Conservation (phyloP, 2,888 invertebrate genomes). For the Cantharis rufa region DNA sequence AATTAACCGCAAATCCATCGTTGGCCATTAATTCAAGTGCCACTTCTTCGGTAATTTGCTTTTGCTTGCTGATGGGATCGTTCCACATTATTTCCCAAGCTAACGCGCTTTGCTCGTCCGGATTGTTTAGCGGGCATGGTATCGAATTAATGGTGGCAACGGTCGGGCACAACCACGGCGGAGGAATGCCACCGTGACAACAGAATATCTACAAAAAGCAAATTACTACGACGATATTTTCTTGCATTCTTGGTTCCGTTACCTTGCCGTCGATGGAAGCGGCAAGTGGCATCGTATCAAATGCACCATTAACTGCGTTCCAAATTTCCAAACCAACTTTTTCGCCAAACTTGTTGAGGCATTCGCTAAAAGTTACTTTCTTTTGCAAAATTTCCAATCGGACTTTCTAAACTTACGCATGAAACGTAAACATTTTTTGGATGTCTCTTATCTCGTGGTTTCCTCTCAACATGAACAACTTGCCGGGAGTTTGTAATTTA, state of each 20-base stretch:
- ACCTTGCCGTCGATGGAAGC: constrained; percentile 75
- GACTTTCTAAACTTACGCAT: constrained; percentile 57
- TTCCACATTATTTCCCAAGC: constrained; percentile 84
- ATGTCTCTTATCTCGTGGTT: constrained; percentile 78
- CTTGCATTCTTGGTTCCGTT: neutral
- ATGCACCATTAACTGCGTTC: constrained; percentile 71
- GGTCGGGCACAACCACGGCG: constrained; percentile 67
- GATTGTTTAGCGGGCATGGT: constrained; percentile 66
- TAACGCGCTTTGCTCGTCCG: constrained; percentile 69
- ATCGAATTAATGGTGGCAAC: constrained; percentile 68
- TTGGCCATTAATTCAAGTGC: constrained; percentile 61
- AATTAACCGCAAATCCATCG: constrained; percentile 71
- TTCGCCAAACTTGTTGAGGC: constrained; percentile 69
- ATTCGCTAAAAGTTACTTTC: constrained; percentile 63
- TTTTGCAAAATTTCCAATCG: neutral
- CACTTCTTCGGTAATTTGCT: constrained; percentile 57
- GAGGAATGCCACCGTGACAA: constrained; percentile 79
- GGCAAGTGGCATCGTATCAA: constrained; percentile 73
- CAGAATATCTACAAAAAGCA: constrained; percentile 67
- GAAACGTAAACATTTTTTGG: constrained; percentile 75
- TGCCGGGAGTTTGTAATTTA: constrained; percentile 68
- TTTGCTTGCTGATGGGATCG: constrained; percentile 62
- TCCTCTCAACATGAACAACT: constrained; percentile 68
- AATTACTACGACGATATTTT: neutral
- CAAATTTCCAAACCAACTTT: constrained; percentile 66